Evolutionary conservation across 2,888 invertebrate genomes (phyloP).

Genomic region (Hypolimnas misippus): DNA sequence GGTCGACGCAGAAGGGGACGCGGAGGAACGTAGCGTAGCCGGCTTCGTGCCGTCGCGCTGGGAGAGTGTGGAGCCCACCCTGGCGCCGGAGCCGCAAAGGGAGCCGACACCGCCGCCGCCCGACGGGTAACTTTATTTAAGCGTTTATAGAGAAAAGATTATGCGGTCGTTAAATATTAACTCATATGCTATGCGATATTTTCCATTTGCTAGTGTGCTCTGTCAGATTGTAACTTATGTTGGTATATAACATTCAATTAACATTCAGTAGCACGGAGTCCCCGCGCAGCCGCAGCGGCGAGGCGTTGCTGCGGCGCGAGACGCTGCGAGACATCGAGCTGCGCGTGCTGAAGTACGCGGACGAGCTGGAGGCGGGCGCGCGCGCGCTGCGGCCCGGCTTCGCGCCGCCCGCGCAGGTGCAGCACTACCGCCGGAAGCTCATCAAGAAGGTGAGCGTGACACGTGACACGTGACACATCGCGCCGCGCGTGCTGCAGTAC

Average conservation of each 20-base stretch:
- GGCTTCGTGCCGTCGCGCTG: slow-evolving; percentile 96
- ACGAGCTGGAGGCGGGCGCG: slow-evolving; percentile 95
- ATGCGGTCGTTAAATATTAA: no score
- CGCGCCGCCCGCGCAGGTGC: slow-evolving; percentile 92
- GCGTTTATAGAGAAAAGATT: no score
- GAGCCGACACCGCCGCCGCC: slow-evolving; percentile 49
- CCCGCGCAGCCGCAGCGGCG: slow-evolving; percentile 50
- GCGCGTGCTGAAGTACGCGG: slow-evolving; percentile 97
- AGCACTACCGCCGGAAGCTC: slow-evolving; percentile 95
- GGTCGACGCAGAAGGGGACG: slow-evolving; percentile 58
- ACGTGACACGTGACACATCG: slow-evolving; percentile 86
- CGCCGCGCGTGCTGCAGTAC: slow-evolving; percentile 97
- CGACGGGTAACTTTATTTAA: slow-evolving; percentile 51
- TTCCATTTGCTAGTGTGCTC: no score
- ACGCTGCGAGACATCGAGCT: slow-evolving; percentile 96
- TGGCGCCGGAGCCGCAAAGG: slow-evolving; percentile 50
- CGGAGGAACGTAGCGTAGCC: slow-evolving; percentile 73
- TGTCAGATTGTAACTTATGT: no score
- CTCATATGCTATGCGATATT: no score
- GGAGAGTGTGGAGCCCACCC: slow-evolving; percentile 98
- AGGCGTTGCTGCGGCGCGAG: slow-evolving; percentile 85
- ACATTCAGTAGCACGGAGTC: slow-evolving; percentile 12
- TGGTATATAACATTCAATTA: no score
- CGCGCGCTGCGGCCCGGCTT: slow-evolving; percentile 89
- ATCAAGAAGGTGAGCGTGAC: slow-evolving; percentile 91